These are phyloP conservation scores for Helogale parvula DNA, from an alignment of 2,113 vertebrate species.

Conservation along the genomic window DNA sequence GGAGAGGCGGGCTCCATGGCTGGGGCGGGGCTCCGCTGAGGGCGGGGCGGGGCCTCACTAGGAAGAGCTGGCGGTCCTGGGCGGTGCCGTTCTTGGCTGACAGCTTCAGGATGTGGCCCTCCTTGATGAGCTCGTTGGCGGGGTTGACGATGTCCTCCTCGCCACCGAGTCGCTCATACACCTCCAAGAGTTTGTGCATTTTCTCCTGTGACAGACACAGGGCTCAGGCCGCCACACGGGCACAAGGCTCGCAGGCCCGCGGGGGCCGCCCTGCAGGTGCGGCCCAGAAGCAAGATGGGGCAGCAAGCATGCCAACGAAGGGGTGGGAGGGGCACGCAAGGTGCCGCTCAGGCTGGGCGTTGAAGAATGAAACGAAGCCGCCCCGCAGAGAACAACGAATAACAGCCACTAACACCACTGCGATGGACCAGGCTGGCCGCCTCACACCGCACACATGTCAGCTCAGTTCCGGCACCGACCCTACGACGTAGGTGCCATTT, in stretches of 20 bases:
- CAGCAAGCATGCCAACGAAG: not conserved
- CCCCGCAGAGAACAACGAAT: not conserved
- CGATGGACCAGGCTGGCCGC: not conserved
- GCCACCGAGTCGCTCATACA: constrained; percentile 95
- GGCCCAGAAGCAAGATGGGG: not conserved
- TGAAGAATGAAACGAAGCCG: not conserved
- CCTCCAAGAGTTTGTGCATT: constrained; percentile 97
- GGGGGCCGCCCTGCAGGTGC: not conserved
- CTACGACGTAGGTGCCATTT: not conserved
- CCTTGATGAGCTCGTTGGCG: constrained; percentile 98
- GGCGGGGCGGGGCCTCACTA: constrained; percentile 90
- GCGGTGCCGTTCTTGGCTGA: constrained; percentile 96
- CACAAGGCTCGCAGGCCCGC: too few relatives aligned
- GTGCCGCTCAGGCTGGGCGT: not conserved
- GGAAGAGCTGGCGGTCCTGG: constrained; percentile 96
- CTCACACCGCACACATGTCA: not conserved
- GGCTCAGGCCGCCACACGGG: not conserved
- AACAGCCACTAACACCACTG: not conserved
- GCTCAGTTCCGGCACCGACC: not conserved
- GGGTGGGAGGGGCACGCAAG: not conserved
- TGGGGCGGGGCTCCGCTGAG: not conserved
- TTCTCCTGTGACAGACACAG: constrained; percentile 90
- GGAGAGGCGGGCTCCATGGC: constrained; percentile 55
- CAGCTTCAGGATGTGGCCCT: constrained; percentile 97
- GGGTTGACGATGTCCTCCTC: constrained; percentile 99